Conservation (phyloP, 2,113 vertebrate species). For the Calidris pygmaea region DNA sequence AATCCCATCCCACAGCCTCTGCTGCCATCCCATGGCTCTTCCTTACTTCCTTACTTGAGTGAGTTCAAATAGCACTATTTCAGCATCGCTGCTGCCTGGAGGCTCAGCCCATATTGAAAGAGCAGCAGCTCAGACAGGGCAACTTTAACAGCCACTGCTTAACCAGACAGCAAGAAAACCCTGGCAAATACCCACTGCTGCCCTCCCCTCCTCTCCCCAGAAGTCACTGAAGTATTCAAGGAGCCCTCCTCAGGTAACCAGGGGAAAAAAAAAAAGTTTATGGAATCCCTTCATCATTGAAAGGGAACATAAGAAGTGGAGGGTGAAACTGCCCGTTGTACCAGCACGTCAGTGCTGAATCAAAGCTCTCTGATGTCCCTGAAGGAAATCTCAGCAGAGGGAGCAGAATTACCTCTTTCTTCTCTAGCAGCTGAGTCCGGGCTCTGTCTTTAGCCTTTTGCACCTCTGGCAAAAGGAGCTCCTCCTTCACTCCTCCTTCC, state of each 20-base stretch:
- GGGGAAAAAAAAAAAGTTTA: background rate
- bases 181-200: background rate
- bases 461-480: background rate
- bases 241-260: background rate
- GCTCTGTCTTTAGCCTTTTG: background rate
- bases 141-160: background rate
- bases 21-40: background rate
- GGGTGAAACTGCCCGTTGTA: rapidly evolving
- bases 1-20: rapidly evolving
- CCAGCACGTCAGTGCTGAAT: background rate
- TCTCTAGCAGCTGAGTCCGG: background rate
- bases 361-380: background rate
- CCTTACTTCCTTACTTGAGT: background rate
- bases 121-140: background rate
- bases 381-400: background rate
- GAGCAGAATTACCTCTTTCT: background rate
- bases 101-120: background rate
- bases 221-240: background rate
- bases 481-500: background rate
- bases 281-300: background rate
- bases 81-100: rapidly evolving
- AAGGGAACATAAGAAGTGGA: background rate
- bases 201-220: background rate
- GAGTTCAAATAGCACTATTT: rapidly evolving
- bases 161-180: background rate